Evolutionary conservation across 2,797 vertebrate species (phyloP), one percentile per base, ranked within the genome.

Genomic region (Dicrostonyx torquatus): DNA sequence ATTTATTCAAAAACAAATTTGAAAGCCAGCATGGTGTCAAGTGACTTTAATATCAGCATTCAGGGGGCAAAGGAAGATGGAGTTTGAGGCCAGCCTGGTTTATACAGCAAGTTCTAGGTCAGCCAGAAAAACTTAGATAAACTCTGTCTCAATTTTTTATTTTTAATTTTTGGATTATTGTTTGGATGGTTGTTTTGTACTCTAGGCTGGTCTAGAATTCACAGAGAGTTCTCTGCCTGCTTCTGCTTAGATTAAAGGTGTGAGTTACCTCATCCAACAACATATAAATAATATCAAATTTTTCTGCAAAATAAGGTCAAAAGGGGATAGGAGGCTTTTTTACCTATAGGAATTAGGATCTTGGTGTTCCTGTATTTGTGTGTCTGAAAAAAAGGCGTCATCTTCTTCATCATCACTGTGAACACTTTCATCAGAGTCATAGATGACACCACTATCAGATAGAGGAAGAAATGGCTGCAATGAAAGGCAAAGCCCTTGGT

Each of bases 261-360:
- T 85, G 31, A n/a, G 17, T 85, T 85, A 66, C 43, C 12, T 68
- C 43, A 85, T 66, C 62, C 43, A 85, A 34, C 62, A n/a, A 37
- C 34, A 40, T 2, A 72, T 92, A 89, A 90, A 24, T 86, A 94
- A 64, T 8, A 87, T 11, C 37, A 91, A 22, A 60, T 88, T 72
- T 73, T 83, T 78, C 83, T 95, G 43, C n/a, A 75, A 72, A 88
- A 26, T 11, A 48, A 82, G 66, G 20, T 22, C 29, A 84, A 75
- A 86, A 43, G 20, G 6, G 22, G 11, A 18, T 11, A 31, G 6
- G 37, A 62, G 2, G 55, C 60, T 85, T 82, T 85, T 89, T 97
- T 97, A 99, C 99, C 99, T 99, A 98, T 99, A 99, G 40, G 99
- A 99, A 97, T 99, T 99, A 83, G 99, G 99, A 97, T 99, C 99